A percentile compares a stretch with the other conserved stretches of the same genome.
These are phyloP conservation scores for Sisyra nigra DNA, from an alignment of 2,888 invertebrate genomes.

Conservation along the genomic window DNA sequence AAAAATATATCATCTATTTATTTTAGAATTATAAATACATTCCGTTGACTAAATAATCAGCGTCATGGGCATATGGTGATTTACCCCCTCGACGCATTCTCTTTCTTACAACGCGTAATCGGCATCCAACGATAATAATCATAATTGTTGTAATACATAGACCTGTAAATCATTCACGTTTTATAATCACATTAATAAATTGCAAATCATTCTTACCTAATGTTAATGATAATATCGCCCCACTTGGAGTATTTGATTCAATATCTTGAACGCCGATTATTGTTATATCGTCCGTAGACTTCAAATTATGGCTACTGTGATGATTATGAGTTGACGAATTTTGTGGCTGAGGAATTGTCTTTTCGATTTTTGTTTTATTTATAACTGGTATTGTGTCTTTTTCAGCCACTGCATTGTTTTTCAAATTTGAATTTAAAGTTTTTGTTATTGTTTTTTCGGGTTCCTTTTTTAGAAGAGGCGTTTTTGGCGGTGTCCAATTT, in stretches of 20 bases:
- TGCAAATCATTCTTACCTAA: slow-evolving; percentile 34
- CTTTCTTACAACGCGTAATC: slow-evolving; percentile 60
- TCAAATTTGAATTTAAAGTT: not conserved
- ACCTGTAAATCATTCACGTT: slow-evolving; percentile 31
- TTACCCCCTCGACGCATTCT: slow-evolving; percentile 62
- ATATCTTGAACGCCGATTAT: slow-evolving; percentile 33
- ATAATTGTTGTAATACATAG: slow-evolving; percentile 65
- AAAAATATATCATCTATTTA: too few relatives aligned
- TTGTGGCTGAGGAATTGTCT: slow-evolving; percentile 14
- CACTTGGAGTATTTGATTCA: slow-evolving; percentile 52
- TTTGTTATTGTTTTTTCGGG: not conserved
- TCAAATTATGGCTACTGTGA: slow-evolving; percentile 8
- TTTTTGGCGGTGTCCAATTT: not conserved
- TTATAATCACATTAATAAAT: not conserved
- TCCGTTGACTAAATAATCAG: slow-evolving; percentile 93
- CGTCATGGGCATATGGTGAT: slow-evolving; percentile 76
- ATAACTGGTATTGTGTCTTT: slow-evolving; percentile 12
- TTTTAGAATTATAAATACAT: slow-evolving; percentile 71
- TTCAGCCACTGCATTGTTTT: slow-evolving; percentile 9
- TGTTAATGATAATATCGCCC: slow-evolving; percentile 64
- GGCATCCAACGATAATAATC: slow-evolving; percentile 66
- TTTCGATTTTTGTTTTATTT: slow-evolving; percentile 13
- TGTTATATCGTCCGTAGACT: slow-evolving; percentile 22
- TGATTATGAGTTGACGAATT: slow-evolving; percentile 5
- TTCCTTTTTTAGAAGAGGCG: not conserved